phyloP scores from a whole-genome alignment of 2,888 invertebrate species.

The Phanerotoma sp. region DNA sequence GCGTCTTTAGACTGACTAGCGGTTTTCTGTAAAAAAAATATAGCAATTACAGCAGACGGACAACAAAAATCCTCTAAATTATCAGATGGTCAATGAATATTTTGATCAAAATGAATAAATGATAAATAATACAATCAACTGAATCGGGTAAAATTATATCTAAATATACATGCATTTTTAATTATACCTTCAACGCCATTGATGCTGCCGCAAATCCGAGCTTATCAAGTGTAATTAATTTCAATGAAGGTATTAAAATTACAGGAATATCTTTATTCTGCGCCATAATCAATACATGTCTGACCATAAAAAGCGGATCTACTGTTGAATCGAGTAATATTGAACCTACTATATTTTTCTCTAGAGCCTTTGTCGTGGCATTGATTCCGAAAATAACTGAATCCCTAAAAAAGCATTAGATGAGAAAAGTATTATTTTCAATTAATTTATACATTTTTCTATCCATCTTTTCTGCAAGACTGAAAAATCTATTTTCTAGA shows the following conservation, averaged over 20 bases:
- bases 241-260: conserved; percentile 46
- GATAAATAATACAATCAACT: too few species aligned
- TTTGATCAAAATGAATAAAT: too few species aligned
- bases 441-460: too few species aligned
- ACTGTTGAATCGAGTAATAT: conserved; percentile 48
- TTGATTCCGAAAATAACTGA: conserved; percentile 48
- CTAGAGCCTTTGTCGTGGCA: conserved; percentile 47
- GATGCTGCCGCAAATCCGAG: conserved; percentile 46
- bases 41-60: too few species aligned
- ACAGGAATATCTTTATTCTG: conserved; percentile 45
- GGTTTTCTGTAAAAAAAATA: too few species aligned
- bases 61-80: too few species aligned
- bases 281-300: conserved; percentile 50
- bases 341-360: conserved; percentile 43
- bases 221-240: conserved; percentile 39
- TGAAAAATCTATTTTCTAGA: too few species aligned
- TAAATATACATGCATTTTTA: neutral
- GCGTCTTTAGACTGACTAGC: too few species aligned
- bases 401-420: conserved; percentile 39
- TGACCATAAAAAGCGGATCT: conserved; percentile 45
- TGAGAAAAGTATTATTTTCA: too few species aligned
- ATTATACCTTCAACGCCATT: conserved; percentile 46
- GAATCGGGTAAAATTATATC: too few species aligned
- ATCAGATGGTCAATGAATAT: too few species aligned
- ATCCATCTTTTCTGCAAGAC: too few species aligned